Evolutionary conservation across 2,797 vertebrate genomes (phyloP), one percentile per base, ranked within the genome.

Genomic region (Sebastes paucispinis): DNA sequence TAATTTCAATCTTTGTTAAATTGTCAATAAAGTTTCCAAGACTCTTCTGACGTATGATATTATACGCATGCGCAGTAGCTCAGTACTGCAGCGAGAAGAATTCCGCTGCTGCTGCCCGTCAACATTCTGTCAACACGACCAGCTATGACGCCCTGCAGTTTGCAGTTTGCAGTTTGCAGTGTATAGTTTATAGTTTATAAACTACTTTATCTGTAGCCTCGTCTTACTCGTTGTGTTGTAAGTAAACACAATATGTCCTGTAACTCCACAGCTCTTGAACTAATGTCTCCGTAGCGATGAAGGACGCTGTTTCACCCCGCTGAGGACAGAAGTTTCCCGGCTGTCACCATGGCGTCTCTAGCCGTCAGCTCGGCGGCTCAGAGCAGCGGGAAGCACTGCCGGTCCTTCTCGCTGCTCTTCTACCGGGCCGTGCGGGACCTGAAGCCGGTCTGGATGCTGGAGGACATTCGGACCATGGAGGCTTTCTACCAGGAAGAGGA

Each of bases 391-490:
- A 94, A 91, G 78, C 95, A 96, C 20, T 92, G 94, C 72, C 95
- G 93, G 82, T 95, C 94, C 66, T 90, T 96, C 68, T 96, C 97
- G 18, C 95, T 97, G 69, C 94, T 96, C 68, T 97, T 97, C 91
- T 97, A 97, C 87, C 96, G 97, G 84, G 96, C 97, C 16, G 97
- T 97, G 80, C 90, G 97, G 79, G 96, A 97, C 88, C 95, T 96
- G 86, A 96, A 97, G 75, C 97, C 97, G 8, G 94, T 94, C 2
- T 97, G 97, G 96, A 95, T 97, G 95, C 88, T 97, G 86, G 97
- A 97, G 91, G 96, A 97, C 85, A 97, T 97, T 93, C 95, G 96
- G 87, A 97, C 96, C 11, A 97, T 97, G 96, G 96, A 97, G 73
- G 94, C 95, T 39, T 96, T 97, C 55, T 96, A 96, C 84, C 96